These are phyloP conservation scores for Semotilus atromaculatus DNA, from an alignment of 2,797 vertebrate species.

Conservation along the genomic window DNA sequence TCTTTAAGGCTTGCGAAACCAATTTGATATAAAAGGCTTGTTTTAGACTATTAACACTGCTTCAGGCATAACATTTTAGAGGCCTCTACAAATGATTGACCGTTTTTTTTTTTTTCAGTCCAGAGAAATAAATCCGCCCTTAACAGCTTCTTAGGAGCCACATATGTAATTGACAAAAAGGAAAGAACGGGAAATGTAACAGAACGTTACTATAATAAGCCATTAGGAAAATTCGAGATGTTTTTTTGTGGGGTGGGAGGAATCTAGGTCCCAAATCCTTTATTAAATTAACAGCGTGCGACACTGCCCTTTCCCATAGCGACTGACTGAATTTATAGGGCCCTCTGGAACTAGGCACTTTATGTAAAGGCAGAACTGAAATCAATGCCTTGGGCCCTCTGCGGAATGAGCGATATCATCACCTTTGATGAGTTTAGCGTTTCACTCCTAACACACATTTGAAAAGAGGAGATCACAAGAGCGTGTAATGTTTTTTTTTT, in stretches of 20 bases:
- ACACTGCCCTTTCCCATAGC: conserved; percentile 1
- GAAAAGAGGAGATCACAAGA: conserved; percentile 56
- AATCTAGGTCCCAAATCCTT: background rate
- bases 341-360: background rate
- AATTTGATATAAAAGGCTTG: conserved; percentile 49
- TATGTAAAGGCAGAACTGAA: conserved; percentile 39
- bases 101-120: conserved; percentile 20
- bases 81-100: conserved; percentile 26
- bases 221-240: background rate
- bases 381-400: conserved; percentile 35
- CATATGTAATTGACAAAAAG: background rate
- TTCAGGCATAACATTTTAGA: conserved; percentile 19
- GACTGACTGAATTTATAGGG: background rate
- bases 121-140: conserved; percentile 3
- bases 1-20: conserved; percentile 35
- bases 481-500: conserved; percentile 42
- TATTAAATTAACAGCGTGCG: conserved; percentile 19
- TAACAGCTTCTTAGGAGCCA: conserved; percentile 10
- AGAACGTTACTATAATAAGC: background rate
- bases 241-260: background rate
- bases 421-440: conserved; percentile 52
- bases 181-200: background rate
- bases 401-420: conserved; percentile 47
- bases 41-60: conserved; percentile 46
- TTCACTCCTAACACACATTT: conserved; percentile 52